These are phyloP conservation scores for Coregonus suidteri DNA, from an alignment of 2,797 vertebrate species.

Conservation along the genomic window DNA sequence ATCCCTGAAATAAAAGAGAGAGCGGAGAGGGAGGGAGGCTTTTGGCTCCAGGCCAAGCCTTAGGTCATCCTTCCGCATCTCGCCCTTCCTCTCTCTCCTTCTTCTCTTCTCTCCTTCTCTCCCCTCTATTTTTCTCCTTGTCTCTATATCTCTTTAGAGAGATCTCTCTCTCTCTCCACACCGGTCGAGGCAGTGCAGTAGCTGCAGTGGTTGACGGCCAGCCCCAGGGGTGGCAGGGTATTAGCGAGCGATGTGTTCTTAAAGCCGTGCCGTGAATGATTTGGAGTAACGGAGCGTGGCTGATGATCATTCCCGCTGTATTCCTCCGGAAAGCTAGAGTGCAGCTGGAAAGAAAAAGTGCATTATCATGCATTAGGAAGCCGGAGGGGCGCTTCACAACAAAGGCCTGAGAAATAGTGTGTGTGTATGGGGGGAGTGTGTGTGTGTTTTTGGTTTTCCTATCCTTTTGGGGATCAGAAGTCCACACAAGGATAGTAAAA, in stretches of 20 bases:
- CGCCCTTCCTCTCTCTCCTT: too few species aligned
- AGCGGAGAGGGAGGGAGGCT: too few species aligned
- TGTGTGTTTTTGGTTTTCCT: background rate
- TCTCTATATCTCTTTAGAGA: constrained; percentile 14
- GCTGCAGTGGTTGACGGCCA: background rate
- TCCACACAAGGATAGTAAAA: too few species aligned
- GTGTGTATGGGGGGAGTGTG: background rate
- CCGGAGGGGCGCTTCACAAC: background rate
- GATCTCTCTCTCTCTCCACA: background rate
- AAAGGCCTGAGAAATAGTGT: background rate
- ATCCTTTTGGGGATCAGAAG: too few species aligned
- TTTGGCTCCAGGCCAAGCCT: too few species aligned
- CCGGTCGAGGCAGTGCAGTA: background rate
- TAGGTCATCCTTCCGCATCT: too few species aligned
- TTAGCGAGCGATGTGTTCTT: constrained; percentile 29
- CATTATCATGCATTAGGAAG: constrained; percentile 25
- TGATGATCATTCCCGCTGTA: constrained; percentile 29
- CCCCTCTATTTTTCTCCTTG: background rate
- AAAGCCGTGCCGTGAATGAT: constrained; percentile 27
- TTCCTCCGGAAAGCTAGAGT: constrained; percentile 6
- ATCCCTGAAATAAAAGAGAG: background rate
- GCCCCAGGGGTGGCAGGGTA: constrained; percentile 29
- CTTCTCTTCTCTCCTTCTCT: background rate
- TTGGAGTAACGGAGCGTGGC: constrained; percentile 25
- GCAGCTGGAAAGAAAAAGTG: constrained; percentile 1